Evolutionary conservation across 2,797 vertebrate species (phyloP), one percentile per base, ranked within the genome.

Genomic region (Pangasius djambal): DNA sequence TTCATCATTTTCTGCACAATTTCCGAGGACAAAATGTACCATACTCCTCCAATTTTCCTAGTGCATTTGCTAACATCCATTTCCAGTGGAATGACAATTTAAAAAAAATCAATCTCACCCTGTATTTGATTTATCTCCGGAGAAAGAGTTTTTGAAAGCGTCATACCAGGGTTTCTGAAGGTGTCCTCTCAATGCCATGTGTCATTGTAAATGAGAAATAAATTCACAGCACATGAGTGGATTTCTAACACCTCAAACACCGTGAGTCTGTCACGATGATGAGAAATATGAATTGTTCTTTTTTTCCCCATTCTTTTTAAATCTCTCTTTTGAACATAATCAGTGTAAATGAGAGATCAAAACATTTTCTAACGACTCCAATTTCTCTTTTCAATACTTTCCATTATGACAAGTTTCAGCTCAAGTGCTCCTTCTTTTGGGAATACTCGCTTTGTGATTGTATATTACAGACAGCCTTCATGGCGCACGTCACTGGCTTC

Each of bases 1-100:
- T 92, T 92, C 90, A 92, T 93, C 87, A 89, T 90, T 90, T 89
- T 88, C 87, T 31, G 59, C 88, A 88, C 90, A 70, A 92, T 93
- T 91, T 92, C 92, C 88, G 69, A 55, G 90, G 16, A 91, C 89
- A 89, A 89, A 89, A 87, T 89, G 92, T 92, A 85, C 90, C 88
- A 86, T 70, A 15, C 77, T 70, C 87, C 89, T 91, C 91, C 90
- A 87, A 89, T 92, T 94, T 92, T 91, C 86, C 84, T 86, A 25
- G 2, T 83, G 84, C 57, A 85, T 90, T 91, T 88, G 87, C 48
- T 85, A 90, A 89, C 91, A 88, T 89, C 91, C 63, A 86, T 91
- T 92, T 92, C 88, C 90, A 92, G 69, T 55, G n/a, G 65, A 91
- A 91, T 91, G 88, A 89, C 88, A 90, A 92, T 92, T 90, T 9